Evolutionary conservation across 53 echinoderm and acorn worm genomes (phyloP).

Genomic region (Astropecten irregularis): DNA sequence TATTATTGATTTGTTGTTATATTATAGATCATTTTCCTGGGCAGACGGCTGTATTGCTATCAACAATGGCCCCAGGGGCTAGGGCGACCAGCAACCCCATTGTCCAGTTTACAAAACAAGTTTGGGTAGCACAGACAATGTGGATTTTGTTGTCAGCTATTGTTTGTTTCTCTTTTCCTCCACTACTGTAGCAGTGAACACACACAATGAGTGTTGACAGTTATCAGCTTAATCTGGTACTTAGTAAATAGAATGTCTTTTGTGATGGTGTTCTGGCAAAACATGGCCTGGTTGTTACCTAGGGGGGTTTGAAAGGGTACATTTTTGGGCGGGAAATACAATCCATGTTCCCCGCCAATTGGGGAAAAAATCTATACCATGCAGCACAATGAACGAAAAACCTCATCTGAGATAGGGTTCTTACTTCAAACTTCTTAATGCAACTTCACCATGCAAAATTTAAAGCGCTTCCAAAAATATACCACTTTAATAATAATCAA

Average conservation of each 20-base stretch:
- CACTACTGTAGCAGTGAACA: not conserved
- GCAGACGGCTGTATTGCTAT: not conserved
- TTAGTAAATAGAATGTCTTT: not conserved
- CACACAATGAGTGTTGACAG: constrained; percentile 6
- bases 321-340: constrained; percentile 4
- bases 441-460: too few relatives aligned
- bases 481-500: too few relatives aligned
- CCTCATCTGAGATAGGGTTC: too few relatives aligned
- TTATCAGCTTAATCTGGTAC: not conserved
- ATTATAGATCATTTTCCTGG: constrained; percentile 1
- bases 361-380: too few relatives aligned
- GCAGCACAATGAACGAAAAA: too few relatives aligned
- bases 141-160: too few relatives aligned
- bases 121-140: constrained; percentile 26
- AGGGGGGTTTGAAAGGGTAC: not conserved
- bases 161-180: not conserved
- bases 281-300: constrained; percentile 1
- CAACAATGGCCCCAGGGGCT: constrained; percentile 1
- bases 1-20: constrained; percentile 19
- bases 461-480: too few relatives aligned
- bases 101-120: constrained; percentile 19
- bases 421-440: too few relatives aligned
- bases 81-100: not conserved
- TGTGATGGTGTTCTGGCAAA: not conserved
- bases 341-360: too few relatives aligned